Conservation (phyloP, 2,888 invertebrate genomes). For the Rhagonycha lutea region DNA sequence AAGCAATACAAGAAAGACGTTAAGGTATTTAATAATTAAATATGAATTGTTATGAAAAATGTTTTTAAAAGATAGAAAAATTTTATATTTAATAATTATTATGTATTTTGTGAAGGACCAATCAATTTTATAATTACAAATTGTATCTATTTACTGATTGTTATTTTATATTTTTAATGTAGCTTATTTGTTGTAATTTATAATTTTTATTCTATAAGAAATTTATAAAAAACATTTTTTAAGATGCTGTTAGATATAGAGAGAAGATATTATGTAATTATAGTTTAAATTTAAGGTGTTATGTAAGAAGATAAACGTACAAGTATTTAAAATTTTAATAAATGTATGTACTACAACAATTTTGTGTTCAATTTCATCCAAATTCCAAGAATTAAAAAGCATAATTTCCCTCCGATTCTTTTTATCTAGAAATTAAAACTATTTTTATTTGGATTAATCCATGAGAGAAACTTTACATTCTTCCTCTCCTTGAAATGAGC, state of each 20-base stretch:
- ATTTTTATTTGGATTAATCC: too few relatives aligned
- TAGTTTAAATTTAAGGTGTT: slow-evolving; percentile 24
- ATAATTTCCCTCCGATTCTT: too few relatives aligned
- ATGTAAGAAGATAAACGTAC: slow-evolving; percentile 31
- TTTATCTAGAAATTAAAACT: too few relatives aligned
- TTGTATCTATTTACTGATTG: slow-evolving; percentile 29
- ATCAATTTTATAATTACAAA: slow-evolving; percentile 14
- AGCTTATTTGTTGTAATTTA: slow-evolving; percentile 34
- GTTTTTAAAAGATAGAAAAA: background rate
- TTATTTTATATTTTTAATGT: slow-evolving; percentile 19
- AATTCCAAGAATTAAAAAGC: background rate
- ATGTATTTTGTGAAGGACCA: slow-evolving; percentile 29
- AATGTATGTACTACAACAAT: slow-evolving; percentile 31
- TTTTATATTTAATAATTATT: slow-evolving; percentile 2
- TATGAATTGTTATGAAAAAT: background rate
- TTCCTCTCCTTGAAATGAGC: too few relatives aligned
- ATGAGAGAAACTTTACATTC: too few relatives aligned
- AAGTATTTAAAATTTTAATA: slow-evolving; percentile 39
- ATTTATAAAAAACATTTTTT: slow-evolving; percentile 16
- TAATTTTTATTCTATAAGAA: slow-evolving; percentile 25
- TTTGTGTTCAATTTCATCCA: background rate
- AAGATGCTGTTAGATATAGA: slow-evolving; percentile 13
- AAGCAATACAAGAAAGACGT: slow-evolving; percentile 14
- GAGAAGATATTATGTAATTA: slow-evolving; percentile 17
- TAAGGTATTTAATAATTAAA: background rate